These are phyloP conservation scores for Hoplodrina blanda DNA, from an alignment of 2,888 invertebrate genomes.

Conservation along the genomic window DNA sequence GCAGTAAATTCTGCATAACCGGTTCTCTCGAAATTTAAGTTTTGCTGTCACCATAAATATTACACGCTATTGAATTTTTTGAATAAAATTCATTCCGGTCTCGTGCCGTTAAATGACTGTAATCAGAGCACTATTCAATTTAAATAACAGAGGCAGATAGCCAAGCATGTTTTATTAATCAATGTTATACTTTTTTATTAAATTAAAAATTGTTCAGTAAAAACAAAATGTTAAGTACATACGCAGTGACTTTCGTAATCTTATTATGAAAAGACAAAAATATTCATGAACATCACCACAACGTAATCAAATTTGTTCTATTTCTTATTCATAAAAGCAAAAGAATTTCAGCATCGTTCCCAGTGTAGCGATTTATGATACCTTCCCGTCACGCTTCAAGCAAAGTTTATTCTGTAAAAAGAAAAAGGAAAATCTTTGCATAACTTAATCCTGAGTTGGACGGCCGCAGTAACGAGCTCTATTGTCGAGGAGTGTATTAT, in stretches of 20 bases:
- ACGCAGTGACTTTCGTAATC: conserved; percentile 13
- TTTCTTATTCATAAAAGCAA: conserved; percentile 50
- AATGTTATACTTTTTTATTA: conserved; percentile 3
- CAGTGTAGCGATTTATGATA: conserved; percentile 61
- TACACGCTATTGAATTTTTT: conserved; percentile 72
- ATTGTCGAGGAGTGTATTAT: conserved; percentile 69
- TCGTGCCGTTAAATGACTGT: conserved; percentile 71
- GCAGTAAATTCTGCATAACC: conserved; percentile 75
- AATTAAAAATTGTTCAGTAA: not conserved
- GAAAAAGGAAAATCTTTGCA: conserved; percentile 64
- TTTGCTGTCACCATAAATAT: conserved; percentile 74
- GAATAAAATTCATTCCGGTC: conserved; percentile 71
- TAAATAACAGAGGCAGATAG: conserved; percentile 33
- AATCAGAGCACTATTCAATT: conserved; percentile 56
- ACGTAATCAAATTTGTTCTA: conserved; percentile 52
- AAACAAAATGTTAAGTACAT: conserved; percentile 4
- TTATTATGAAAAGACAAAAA: conserved; percentile 20
- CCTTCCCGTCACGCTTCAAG: conserved; percentile 62
- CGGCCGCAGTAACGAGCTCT: conserved; percentile 72
- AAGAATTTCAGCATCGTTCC: conserved; percentile 52
- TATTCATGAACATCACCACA: conserved; percentile 21
- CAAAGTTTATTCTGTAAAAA: conserved; percentile 61
- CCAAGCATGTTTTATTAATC: conserved; percentile 37
- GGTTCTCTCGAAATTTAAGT: conserved; percentile 71
- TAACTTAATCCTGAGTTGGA: conserved; percentile 63